These are phyloP conservation scores for Ornithoptera priamus DNA, from an alignment of 2,888 invertebrate genomes.

Conservation along the genomic window DNA sequence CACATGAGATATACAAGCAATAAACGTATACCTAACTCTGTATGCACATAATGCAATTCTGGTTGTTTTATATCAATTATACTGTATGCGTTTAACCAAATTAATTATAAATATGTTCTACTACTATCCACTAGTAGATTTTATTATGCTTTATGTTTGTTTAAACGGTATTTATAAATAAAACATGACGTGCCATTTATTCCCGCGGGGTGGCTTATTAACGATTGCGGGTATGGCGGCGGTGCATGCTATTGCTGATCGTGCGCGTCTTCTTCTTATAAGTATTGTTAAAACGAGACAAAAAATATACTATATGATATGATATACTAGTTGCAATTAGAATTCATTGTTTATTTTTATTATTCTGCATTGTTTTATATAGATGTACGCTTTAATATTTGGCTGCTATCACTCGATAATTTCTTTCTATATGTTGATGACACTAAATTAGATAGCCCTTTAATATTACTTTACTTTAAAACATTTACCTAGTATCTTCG, in stretches of 20 bases:
- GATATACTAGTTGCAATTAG: not conserved
- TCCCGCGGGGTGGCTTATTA: constrained; percentile 24
- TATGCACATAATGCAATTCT: not conserved
- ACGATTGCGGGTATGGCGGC: constrained; percentile 6
- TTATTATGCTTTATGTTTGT: not conserved
- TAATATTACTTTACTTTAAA: too few species aligned
- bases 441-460: too few species aligned
- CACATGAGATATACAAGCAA: too few species aligned
- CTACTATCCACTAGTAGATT: not conserved
- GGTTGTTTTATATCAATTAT: not conserved
- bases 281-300: not conserved
- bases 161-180: constrained; percentile 23
- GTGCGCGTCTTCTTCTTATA: constrained; percentile 3
- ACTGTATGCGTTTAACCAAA: not conserved
- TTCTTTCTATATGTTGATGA: too few species aligned
- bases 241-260: constrained; percentile 16
- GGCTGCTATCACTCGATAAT: too few species aligned
- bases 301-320: constrained; percentile 1
- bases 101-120: not conserved
- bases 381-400: not conserved
- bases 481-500: too few species aligned
- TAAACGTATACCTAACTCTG: too few species aligned
- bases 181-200: constrained; percentile 18
- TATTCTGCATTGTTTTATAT: not conserved
- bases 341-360: not conserved